Evolutionary conservation across 2,113 vertebrate species (phyloP), one percentile per base, ranked within the genome.

Genomic region (Psittacara wagleri): DNA sequence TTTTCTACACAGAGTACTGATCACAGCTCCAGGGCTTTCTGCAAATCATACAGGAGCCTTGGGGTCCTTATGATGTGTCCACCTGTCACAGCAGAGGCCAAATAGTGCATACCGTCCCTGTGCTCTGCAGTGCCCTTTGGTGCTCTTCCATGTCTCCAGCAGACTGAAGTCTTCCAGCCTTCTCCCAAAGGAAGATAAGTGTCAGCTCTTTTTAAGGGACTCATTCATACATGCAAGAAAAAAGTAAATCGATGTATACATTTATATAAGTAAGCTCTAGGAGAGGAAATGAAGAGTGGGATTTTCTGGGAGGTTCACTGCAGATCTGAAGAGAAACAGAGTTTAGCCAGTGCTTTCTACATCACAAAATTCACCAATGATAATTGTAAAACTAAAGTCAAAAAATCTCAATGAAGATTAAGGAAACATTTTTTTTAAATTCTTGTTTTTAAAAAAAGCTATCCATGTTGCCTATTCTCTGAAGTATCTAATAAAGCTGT

Each of bases 251-350:
- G 74, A 19, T 29, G 5, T 43, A 63, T 11, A 28, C 6, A 12
- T 77, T 61, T 83, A 37, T 83, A 49, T 31, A 83, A 74, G 31
- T 24, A 75, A 92, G 33, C 8, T 54, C 68, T 74, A 37, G 63
- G 39, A 57, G 77, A 18, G 20, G 23, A 86, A 91, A 51, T 0
- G 0, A 54, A 70, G n/a, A 64, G 13, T 19, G 8, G 48, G 55
- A 75, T 90, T 95, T 95, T 91, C 61, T 72, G 25, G 25, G 61
- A 84, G 37, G 46, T 70, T 93, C 94, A 86, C n/a, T 76, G 37
- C 8, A 88, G 80, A 78, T 91, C 51, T 55, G 43, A 94, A 91
- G 11, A 75, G 86, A 92, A 92, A 64, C 2, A 55, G 54, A 74
- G 35, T 46, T 95, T 94, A 95, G 73, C 73, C 52, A 82, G 33